phyloP scores from a whole-genome alignment of 92 coral and sea anemone species.

The Umimayanthus chanpuru region DNA sequence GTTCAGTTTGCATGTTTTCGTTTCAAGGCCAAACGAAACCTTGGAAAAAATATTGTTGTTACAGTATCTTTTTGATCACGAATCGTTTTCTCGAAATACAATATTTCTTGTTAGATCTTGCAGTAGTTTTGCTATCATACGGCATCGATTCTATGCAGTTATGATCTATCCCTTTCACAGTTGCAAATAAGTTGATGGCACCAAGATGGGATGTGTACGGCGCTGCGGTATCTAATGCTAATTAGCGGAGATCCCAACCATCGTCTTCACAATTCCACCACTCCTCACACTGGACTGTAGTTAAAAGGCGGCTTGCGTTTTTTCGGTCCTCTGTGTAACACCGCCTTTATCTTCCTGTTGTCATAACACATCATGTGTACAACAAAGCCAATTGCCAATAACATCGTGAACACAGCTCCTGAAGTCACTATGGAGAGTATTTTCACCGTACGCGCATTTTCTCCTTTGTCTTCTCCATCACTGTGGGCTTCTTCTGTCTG shows the following conservation, averaged over 20 bases:
- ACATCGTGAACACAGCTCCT: constrained; percentile 11
- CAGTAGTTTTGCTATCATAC: background rate
- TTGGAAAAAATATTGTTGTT: no score
- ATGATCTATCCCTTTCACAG: background rate
- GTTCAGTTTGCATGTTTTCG: no score
- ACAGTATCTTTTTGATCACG: no score
- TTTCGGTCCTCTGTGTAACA: background rate
- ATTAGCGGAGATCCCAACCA: background rate
- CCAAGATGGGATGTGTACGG: background rate
- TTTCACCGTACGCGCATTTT: background rate
- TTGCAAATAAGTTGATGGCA: background rate
- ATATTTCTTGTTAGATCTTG: background rate
- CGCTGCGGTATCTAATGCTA: background rate
- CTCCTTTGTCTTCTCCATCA: background rate
- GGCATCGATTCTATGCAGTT: background rate
- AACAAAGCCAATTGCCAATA: constrained; percentile 7
- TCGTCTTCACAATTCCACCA: background rate
- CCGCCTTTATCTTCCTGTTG: background rate
- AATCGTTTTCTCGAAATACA: no score
- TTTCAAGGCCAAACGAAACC: no score
- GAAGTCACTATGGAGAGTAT: constrained; percentile 11
- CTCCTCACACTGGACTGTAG: constrained; percentile 7
- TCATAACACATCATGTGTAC: constrained; percentile 31
- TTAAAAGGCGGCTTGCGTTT: constrained; percentile 10
- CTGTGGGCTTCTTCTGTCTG: background rate